Evolutionary conservation across 2,888 invertebrate genomes (phyloP), one percentile per base, ranked within the genome.

Genomic region (Lasioglossum leucozonium): DNA sequence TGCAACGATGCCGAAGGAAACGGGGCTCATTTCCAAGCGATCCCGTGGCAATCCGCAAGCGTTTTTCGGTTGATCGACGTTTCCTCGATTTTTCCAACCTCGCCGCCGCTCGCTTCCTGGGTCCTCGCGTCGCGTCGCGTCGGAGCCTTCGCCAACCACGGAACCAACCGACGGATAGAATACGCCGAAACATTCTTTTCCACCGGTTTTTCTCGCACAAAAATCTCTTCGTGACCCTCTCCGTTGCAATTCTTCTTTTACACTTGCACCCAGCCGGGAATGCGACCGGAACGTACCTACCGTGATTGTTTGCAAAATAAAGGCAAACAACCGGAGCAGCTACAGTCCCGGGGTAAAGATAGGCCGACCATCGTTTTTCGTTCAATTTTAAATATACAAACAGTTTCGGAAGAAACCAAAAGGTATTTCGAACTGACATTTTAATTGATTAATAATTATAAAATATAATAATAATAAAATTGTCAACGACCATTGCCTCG

Each of bases 21-120:
- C 82, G 85, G 71, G 62, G 81, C 82, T 90, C 88, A 89, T 90
- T 89, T 74, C 78, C 87, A 80, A 81, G 75, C 74, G 75, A 77
- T 80, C 82, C 81, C 81, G 81, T 77, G 74, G 85, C 85, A 84
- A 86, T 89, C 86, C 81, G 78, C 84, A 79, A 87, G 75, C 83
- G 82, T 89, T 88, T 89, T 88, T 84, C 84, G 79, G 83, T 71
- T 89, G 87, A 88, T 86, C 82, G 83, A 80, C 85, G 79, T 89
- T 79, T 86, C 77, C 73, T 84, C 81, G 80, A 72, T 86, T 82
- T 18, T 69, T 82, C 82, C 69, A 73, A 72, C 30, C 67, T 37
- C 65, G 18, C 3, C 40, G 22, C 26, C 3, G n/a, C 34, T 34
- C 34, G 1, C 3, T 3, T 77, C 69, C 65, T 65, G 55, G n/a